These are phyloP conservation scores for Mungos mungo DNA, from an alignment of 2,113 vertebrate species.

Conservation along the genomic window DNA sequence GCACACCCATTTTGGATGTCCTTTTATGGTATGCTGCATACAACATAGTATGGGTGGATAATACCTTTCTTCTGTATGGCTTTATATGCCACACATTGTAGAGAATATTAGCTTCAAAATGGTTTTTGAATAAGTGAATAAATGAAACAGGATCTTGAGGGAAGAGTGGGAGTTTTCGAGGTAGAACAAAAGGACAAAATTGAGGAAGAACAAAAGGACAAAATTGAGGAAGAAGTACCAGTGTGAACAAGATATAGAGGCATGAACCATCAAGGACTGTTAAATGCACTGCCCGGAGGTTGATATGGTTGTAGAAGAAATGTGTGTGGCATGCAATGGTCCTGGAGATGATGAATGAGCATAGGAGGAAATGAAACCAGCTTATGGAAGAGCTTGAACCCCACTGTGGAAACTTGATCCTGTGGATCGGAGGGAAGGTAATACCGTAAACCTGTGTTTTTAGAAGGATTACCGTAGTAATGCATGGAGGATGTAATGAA, in stretches of 20 bases:
- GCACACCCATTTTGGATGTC: neutral
- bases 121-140: neutral
- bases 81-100: neutral
- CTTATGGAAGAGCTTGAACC: neutral
- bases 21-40: neutral
- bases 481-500: neutral
- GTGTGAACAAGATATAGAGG: neutral
- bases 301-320: neutral
- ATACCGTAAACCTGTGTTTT: neutral
- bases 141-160: neutral
- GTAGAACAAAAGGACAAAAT: neutral
- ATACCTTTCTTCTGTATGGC: neutral
- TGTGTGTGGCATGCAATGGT: neutral
- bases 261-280: neutral
- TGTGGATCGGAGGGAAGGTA: neutral
- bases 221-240: neutral
- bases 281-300: neutral
- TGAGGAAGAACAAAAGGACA: too few species aligned
- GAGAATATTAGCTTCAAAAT: neutral
- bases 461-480: neutral
- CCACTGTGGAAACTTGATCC: neutral
- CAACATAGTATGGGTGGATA: neutral
- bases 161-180: neutral
- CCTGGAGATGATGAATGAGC: neutral
- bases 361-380: neutral